Base-by-base conservation (phyloP, 2,888 invertebrate genomes). In the Andrena haemorrhoa region DNA sequence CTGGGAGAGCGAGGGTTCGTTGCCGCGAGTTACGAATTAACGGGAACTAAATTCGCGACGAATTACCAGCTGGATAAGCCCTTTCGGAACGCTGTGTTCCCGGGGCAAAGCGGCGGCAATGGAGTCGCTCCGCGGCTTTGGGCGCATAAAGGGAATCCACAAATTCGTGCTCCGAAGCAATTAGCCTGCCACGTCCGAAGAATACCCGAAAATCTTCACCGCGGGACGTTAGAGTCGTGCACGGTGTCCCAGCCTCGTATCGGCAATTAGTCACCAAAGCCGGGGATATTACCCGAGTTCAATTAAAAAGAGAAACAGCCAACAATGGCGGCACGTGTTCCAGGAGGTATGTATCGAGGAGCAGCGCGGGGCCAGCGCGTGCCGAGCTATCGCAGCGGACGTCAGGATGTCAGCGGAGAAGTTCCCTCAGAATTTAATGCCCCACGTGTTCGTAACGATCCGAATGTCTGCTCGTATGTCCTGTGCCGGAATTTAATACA, bases 361-460 rank as follows among this genome's bases (percentile, higher is more conserved):
- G 26, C 35, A 35, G n/a, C 20, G 12, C 16, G 2, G 12, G 26
- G 60, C 8, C 20, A 16, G 47, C n/a, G 65, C 23, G 65, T 0
- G 20, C 41, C 41, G 53, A 26, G 56, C 75, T 83, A 83, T 83
- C 78, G 81, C 84, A 51, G 64, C 84, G 74, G 73, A 83, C 71
- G 83, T 82, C 80, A 70, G 76, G 66, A 84, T 75, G 84, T 87
- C 87, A 56, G 79, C 4, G 76, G 79, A 76, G 86, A 85, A 81
- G 75, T 88, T 86, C 75, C 75, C 86, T 69, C 77, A 71, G 87
- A 83, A 86, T 88, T 88, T 88, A 88, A 88, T 83, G 88, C 78
- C 82, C 81, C 88, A 82, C 87, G 87, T 87, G 87, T 85, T 76
- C 88, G 86, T 86, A 88, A 88, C 88, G 88, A 88, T 88, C 86